Percentiles rank a stretch among this genome's conserved stretches.
Conservation (phyloP, 2,113 vertebrate species). For the Riparia riparia region DNA sequence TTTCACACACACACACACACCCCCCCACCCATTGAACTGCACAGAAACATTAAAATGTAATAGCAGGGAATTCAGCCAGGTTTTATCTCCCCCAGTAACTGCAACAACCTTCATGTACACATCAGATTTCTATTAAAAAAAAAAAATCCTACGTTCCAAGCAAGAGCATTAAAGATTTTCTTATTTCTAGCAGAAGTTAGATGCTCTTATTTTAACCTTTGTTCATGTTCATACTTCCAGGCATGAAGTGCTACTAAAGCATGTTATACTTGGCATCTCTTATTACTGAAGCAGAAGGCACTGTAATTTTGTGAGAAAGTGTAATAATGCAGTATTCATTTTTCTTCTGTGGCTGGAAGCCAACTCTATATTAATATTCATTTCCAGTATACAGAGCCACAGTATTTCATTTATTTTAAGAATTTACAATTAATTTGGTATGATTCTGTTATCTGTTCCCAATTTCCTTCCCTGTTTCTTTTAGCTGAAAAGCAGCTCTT, state of each 20-base stretch:
- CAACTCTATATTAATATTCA: conserved; percentile 69
- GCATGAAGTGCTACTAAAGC: conserved; percentile 64
- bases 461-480: conserved; percentile 71
- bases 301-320: conserved; percentile 65
- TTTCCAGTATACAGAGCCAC: conserved; percentile 59
- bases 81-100: neutral
- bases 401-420: conserved; percentile 76
- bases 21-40: neutral
- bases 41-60: conserved; percentile 64
- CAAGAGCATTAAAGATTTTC: conserved; percentile 45
- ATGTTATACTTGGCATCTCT: conserved; percentile 53
- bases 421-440: conserved; percentile 75
- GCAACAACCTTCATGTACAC: conserved; percentile 12
- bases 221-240: conserved; percentile 55
- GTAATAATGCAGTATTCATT: conserved; percentile 64
- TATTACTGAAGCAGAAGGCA: conserved; percentile 68
- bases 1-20: too few species aligned
- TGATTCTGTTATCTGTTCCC: conserved; percentile 69
- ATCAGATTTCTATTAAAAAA: conserved; percentile 1
- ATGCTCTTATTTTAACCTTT: conserved; percentile 68
- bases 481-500: conserved; percentile 63
- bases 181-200: conserved; percentile 61
- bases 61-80: conserved; percentile 61
- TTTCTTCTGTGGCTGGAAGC: conserved; percentile 70
- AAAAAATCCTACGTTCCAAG: neutral